Conservation (phyloP, 2,888 invertebrate genomes). For the Scaptomyza polygonia region DNA sequence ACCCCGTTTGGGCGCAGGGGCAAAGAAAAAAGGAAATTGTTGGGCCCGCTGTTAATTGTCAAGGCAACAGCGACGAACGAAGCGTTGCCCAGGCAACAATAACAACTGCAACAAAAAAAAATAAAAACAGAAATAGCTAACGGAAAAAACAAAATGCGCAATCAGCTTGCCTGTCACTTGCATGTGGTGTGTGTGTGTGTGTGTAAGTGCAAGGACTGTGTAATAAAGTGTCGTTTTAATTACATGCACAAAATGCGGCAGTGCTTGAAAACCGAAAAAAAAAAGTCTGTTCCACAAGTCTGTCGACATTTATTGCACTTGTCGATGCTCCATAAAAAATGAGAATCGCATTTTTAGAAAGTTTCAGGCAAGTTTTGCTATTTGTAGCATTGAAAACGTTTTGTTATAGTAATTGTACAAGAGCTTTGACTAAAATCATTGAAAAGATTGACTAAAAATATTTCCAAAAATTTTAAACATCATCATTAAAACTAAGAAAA, state of each 20-base stretch:
- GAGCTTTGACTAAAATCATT: too few relatives aligned
- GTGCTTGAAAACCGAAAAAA: slow-evolving; percentile 35
- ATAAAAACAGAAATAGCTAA: slow-evolving; percentile 11
- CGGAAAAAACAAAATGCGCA: slow-evolving; percentile 51
- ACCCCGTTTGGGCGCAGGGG: slow-evolving; percentile 29
- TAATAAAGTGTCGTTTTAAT: slow-evolving; percentile 70
- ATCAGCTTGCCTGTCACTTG: slow-evolving; percentile 54
- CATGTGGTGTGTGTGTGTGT: slow-evolving; percentile 16
- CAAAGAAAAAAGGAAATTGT: slow-evolving; percentile 24
- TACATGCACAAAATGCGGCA: slow-evolving; percentile 62
- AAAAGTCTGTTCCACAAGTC: slow-evolving; percentile 18
- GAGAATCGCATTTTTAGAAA: not conserved
- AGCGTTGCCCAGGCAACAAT: slow-evolving; percentile 60
- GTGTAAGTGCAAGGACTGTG: slow-evolving; percentile 3
- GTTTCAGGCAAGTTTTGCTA: too few relatives aligned
- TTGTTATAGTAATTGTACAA: too few relatives aligned
- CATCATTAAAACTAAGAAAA: too few relatives aligned
- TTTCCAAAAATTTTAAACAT: too few relatives aligned
- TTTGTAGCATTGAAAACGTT: too few relatives aligned
- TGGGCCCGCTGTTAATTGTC: slow-evolving; percentile 69
- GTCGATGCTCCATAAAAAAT: not conserved
- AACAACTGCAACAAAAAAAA: slow-evolving; percentile 37
- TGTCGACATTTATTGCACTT: slow-evolving; percentile 31
- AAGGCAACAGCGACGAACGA: slow-evolving; percentile 65
- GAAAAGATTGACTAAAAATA: too few relatives aligned